Evolutionary conservation across 2,113 vertebrate genomes (phyloP), one percentile per base, ranked within the genome.

Genomic region (Genyomyrus donnyi): DNA sequence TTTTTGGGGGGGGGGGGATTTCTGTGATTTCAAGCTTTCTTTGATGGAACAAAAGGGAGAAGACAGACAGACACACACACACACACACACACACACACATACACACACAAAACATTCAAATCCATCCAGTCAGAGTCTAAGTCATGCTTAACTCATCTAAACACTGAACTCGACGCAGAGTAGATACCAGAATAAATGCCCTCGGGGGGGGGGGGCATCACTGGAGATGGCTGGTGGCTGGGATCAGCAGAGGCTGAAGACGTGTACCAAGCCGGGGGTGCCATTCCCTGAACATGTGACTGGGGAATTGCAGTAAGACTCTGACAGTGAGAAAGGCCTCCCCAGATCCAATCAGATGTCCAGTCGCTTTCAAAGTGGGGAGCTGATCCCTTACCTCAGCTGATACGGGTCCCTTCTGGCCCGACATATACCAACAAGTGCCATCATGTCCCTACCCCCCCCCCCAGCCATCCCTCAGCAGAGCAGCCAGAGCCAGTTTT

Each of bases 401-500:
- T 66, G 87, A 66, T 56, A 66, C 19, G 11, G n/a, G 49, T 35
- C 10, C 31, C 48, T 53, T 35, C 46, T 11, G 10, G 56, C 31
- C 27, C 6, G 46, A 62, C 17, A 7, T 9, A 45, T 7, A 88
- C 5, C 13, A 13, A 45, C 27, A 24, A 24, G 27, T 45, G 17
- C 53, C 35, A 31, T 17, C 48, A 88, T 21, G 50, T 6, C 15
- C 56, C 87, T 42, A 58, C 13, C 27, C 13, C 10, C 24, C 70
- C 48, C 58, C 27, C 35, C 35, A 27, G 5, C 85, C n/a, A 88
- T 88, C 89, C 88, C 85, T 84, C 50, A 21, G 74, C 87, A 92
- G 42, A 31, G 87, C 45, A 91, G 87, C 88, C 90, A 89, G 80
- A 89, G 89, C 89, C 88, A 42, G 9, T 45, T 53, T 6, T 88